Percentiles rank a stretch among this genome's conserved stretches.
Evolutionary conservation across 1,140 invertebrate species (phyloP).

Genomic region (Batillaria attramentaria): DNA sequence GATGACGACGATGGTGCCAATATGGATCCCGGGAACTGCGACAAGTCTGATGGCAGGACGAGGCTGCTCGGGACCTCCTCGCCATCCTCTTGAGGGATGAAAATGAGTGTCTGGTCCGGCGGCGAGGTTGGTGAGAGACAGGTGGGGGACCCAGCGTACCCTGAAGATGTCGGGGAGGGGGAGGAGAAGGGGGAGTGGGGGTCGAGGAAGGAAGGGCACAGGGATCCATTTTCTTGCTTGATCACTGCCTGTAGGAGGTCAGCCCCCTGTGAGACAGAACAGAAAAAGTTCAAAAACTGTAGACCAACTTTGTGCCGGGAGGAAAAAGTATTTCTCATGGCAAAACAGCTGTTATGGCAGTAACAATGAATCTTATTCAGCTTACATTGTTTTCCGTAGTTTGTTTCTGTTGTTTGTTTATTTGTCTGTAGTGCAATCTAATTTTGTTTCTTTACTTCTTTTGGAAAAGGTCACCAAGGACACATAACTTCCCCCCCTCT

Average conservation of each 20-base stretch:
- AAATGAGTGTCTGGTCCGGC: slow-evolving; percentile 15
- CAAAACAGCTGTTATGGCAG: no score
- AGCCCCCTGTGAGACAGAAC: slow-evolving; percentile 3
- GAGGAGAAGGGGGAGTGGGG: not conserved
- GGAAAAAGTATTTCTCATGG: no score
- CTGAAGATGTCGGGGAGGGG: no score
- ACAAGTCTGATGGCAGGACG: slow-evolving; percentile 3
- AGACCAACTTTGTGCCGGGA: no score
- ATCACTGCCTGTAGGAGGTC: not conserved
- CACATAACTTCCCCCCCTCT: no score
- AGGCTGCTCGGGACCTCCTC: not conserved
- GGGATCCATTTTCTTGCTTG: not conserved
- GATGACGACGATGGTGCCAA: not conserved
- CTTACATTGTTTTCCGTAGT: no score
- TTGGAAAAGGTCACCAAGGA: no score
- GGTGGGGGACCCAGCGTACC: not conserved
- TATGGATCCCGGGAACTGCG: slow-evolving; percentile 23
- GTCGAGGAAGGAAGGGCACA: slow-evolving; percentile 15
- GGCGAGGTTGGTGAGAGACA: slow-evolving; percentile 12
- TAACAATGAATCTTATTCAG: no score
- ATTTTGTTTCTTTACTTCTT: no score
- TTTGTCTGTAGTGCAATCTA: no score
- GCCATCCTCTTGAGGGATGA: slow-evolving; percentile 26
- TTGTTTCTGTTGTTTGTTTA: no score
- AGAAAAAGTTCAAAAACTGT: no score